Evolutionary conservation across 2,113 vertebrate genomes (phyloP).

Genomic region (Octodon degus): DNA sequence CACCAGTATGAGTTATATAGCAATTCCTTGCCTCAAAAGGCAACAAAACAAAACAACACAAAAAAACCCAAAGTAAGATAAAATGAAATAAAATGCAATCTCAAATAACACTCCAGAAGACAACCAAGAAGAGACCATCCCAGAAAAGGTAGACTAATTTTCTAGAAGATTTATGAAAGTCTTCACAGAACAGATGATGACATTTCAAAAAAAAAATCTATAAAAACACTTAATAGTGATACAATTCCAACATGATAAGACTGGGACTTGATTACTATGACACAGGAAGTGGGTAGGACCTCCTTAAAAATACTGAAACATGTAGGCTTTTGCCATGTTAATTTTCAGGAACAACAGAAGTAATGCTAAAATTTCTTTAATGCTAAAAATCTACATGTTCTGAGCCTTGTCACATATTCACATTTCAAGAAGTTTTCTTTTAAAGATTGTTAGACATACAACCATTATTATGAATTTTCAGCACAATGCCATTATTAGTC

Average conservation of each 20-base stretch:
- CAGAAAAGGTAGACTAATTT: not conserved
- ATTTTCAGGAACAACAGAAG: conserved; percentile 46
- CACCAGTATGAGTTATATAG: not conserved
- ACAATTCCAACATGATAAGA: conserved; percentile 38
- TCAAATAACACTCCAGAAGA: not conserved
- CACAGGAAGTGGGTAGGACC: not conserved
- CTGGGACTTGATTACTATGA: conserved; percentile 15
- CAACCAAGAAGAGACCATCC: not conserved
- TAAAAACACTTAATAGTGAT: conserved; percentile 14
- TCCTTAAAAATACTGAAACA: conserved; percentile 34
- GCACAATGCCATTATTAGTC: conserved; percentile 56
- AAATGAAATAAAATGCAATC: not conserved
- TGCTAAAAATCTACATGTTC: not conserved
- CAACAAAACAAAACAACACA: too few species aligned
- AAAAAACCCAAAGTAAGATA: not conserved
- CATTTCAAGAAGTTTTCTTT: conserved; percentile 35
- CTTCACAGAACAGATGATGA: not conserved
- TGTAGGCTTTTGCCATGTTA: conserved; percentile 33
- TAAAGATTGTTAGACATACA: conserved; percentile 25
- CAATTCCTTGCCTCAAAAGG: not conserved
- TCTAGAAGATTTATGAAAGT: not conserved
- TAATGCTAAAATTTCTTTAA: conserved; percentile 63
- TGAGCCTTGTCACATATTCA: conserved; percentile 58
- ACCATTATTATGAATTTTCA: conserved; percentile 60
- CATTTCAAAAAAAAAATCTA: conserved; percentile 44